A percentile compares a stretch with the other conserved stretches of the same genome.
Evolutionary conservation across 2,888 invertebrate species (phyloP).

Genomic region (Agapetus fuscipes): DNA sequence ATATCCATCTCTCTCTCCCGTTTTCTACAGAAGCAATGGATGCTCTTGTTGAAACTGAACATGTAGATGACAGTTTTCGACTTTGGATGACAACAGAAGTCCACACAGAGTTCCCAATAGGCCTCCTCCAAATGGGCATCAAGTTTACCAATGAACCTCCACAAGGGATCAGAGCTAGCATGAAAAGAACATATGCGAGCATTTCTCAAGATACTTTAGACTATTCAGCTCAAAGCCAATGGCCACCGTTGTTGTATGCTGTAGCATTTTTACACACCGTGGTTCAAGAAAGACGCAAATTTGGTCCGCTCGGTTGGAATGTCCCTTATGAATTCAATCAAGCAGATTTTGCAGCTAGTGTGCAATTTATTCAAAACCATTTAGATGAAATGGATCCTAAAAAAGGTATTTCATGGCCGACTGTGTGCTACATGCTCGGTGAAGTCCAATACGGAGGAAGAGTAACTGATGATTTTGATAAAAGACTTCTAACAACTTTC

Average conservation of each 20-base stretch:
- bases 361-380: slow-evolving; percentile 94
- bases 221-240: slow-evolving; percentile 82
- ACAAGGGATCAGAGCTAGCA: slow-evolving; percentile 86
- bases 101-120: slow-evolving; percentile 89
- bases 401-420: slow-evolving; percentile 95
- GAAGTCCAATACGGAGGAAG: slow-evolving; percentile 84
- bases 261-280: slow-evolving; percentile 94
- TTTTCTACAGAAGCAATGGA: slow-evolving; percentile 92
- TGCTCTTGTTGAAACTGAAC: slow-evolving; percentile 74
- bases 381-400: slow-evolving; percentile 95
- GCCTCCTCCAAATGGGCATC: slow-evolving; percentile 78
- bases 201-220: slow-evolving; percentile 88
- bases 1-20: slow-evolving; percentile 90
- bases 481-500: slow-evolving; percentile 84
- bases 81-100: slow-evolving; percentile 95
- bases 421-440: slow-evolving; percentile 94
- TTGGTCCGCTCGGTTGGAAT: slow-evolving; percentile 96
- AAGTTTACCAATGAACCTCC: slow-evolving; percentile 98
- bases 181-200: slow-evolving; percentile 86
- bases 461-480: slow-evolving; percentile 96
- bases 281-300: slow-evolving; percentile 90
- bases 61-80: slow-evolving; percentile 72
- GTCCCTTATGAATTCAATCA: slow-evolving; percentile 96
- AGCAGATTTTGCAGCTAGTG: slow-evolving; percentile 90
- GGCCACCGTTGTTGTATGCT: slow-evolving; percentile 89